Percentiles rank a stretch among this genome's conserved stretches.
These are phyloP conservation scores for Ceryle rudis DNA, from an alignment of 2,797 vertebrate genomes.

Conservation along the genomic window DNA sequence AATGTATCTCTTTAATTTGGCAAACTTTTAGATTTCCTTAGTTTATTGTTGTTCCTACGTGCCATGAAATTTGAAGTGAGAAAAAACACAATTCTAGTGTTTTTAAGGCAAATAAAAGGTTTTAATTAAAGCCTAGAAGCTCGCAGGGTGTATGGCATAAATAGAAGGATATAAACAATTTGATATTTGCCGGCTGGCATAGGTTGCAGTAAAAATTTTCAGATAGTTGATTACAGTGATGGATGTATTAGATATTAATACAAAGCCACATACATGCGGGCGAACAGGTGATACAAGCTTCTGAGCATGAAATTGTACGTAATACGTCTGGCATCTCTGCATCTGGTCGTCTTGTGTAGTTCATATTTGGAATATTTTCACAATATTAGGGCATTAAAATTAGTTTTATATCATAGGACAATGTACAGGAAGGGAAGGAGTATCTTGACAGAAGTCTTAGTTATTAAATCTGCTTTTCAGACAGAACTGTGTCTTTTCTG, in stretches of 20 bases:
- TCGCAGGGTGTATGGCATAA: not conserved
- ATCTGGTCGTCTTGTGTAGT: not conserved
- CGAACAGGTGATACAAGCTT: not conserved
- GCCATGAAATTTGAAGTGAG: not conserved
- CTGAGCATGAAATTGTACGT: not conserved
- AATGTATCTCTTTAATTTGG: not conserved
- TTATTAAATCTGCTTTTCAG: not conserved
- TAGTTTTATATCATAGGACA: not conserved
- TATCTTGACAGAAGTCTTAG: not conserved
- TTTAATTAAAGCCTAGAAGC: not conserved
- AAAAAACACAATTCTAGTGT: not conserved
- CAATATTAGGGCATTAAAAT: not conserved
- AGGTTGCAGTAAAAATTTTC: not conserved
- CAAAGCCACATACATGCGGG: not conserved
- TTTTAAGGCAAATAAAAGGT: not conserved
- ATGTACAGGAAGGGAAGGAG: not conserved
- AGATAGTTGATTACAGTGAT: not conserved
- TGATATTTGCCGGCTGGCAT: not conserved
- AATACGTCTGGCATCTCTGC: not conserved
- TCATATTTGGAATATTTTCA: not conserved
- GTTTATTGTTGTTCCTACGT: not conserved
- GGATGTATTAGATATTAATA: not conserved
- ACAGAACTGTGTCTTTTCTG: not conserved
- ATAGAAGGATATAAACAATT: not conserved
- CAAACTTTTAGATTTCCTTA: not conserved